phyloP scores from a whole-genome alignment of 2,888 invertebrate genomes.

The Furcula furcula region DNA sequence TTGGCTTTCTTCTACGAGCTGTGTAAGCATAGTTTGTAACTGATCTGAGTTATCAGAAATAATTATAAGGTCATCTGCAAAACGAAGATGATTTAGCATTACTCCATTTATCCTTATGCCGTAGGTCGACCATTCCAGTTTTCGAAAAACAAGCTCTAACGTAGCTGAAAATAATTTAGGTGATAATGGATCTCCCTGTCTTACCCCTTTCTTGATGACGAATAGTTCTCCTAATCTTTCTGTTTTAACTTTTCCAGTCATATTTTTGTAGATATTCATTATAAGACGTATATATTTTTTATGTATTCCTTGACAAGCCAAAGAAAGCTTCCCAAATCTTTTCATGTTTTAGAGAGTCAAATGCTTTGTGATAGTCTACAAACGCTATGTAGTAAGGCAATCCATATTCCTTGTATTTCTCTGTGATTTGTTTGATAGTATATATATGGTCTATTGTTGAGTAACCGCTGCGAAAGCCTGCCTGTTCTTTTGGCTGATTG shows the following conservation, averaged over 20 bases:
- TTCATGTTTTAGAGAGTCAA: constrained; percentile 7
- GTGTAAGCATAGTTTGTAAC: background rate
- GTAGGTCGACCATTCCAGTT: constrained; percentile 1
- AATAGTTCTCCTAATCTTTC: constrained; percentile 1
- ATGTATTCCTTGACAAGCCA: constrained; percentile 4
- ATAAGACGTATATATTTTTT: constrained; percentile 5
- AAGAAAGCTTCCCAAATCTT: constrained; percentile 8
- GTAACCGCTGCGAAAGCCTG: background rate
- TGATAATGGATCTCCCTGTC: constrained; percentile 4
- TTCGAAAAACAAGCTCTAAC: constrained; percentile 3
- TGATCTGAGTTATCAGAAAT: background rate
- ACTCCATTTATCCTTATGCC: constrained; percentile 6
- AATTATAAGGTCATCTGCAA: constrained; percentile 4
- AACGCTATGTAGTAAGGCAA: constrained; percentile 7
- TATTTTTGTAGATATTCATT: constrained; percentile 6
- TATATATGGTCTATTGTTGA: background rate
- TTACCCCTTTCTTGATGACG: constrained; percentile 3
- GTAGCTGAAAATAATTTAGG: constrained; percentile 4
- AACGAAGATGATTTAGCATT: constrained; percentile 1
- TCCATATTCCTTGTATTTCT: constrained; percentile 7
- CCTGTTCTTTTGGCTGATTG: background rate
- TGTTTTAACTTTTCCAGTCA: constrained; percentile 4
- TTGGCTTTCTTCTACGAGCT: background rate
- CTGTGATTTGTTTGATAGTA: constrained; percentile 2
- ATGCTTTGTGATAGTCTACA: constrained; percentile 9